Evolutionary conservation across 2,797 vertebrate species (phyloP), one percentile per base, ranked within the genome.

Genomic region (Dermochelys coriacea): DNA sequence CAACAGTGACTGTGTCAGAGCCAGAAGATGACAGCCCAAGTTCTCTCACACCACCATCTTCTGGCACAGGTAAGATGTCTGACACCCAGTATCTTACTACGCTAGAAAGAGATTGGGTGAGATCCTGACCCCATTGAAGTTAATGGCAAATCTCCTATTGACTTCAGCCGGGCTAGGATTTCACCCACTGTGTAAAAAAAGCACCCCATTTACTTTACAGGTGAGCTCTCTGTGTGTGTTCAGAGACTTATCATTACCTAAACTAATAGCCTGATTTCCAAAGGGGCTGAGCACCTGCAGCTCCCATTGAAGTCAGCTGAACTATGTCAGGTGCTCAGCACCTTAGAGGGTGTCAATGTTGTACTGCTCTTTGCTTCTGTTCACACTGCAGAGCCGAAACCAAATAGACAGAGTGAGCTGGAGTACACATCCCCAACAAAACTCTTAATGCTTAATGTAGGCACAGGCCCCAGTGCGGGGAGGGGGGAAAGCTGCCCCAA

Each of bases 21-120:
- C 99, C 99, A 2, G 99, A 99, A 97, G 99, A 99, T n/a, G 99
- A 99, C 92, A 99, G 99, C 96, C 99, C 99, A 0, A 98, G 98
- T 3, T 99, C 99, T 21, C 98, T 99, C 90, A 99, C 99, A 2
- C 98, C 99, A 87, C 99, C 99, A 0, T 99, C 99, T 89, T 99
- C 99, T 96, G 99, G 99, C 98, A 99, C 97, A 98, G 98, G 98
- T 98, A 98, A 97, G 81, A 15, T 27, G 8, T 8, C 29, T 4
- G 8, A 6, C 25, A 15, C 18, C 0, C 23, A 16, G 19, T 8
- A 15, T 12, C 0, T 21, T 34, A 54, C 78, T 88, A 83, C 34
- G 9, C 8, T 54, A 0, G 21, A 82, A 27, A 18, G 16, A 7
- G 18, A n/a, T 16, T 10, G 59, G 10, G 1, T 89, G 49, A 25